Base-by-base conservation (phyloP, 2,797 vertebrate species). In the Odontamblyopus rebecca region DNA sequence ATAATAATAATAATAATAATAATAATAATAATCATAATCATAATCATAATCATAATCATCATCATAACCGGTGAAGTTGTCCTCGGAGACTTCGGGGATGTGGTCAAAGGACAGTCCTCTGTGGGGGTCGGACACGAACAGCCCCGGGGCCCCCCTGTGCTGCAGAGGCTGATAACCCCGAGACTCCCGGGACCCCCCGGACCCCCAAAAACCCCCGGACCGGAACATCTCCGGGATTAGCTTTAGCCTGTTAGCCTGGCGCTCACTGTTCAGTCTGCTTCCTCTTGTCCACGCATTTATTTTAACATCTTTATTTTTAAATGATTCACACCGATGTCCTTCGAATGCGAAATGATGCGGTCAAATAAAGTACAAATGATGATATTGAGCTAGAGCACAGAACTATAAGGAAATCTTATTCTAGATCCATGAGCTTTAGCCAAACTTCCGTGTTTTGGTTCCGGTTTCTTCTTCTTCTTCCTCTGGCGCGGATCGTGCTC, bases 41-140 rank as follows among this genome's bases (percentile, higher is more conserved):
- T 38, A 38, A 38, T 38, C 8, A 38, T 4, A 38, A 38, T 38
- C 2, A 35, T 35, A 35, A 35, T 35, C 7, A 35, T 38, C 2
- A 38, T 38, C 8, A 9, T 15, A 77, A 93, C 89, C 89, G 51
- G 85, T 90, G 70, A 88, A 94, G 77, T 93, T 75, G 74, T 92
- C 86, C 61, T 85, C 80, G 61, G 77, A 82, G 0, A 94, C 72
- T 80, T 88, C 91, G 26, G 94, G 94, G 64, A 94, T 89, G 74
- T 93, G 94, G 77, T 94, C 93, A 74, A 92, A 93, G 0, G 93
- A 94, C 35, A 89, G 82, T 27, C 93, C 94, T 79, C 76, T 88
- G 18, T 85, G 76, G 7, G 72, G 79, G 35, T 82, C 69, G 41
- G 90, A 84, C 66, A 87, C 82, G 30, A 92, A 93, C 80, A 95